These are phyloP conservation scores for Mesaphorura yosii DNA, from an alignment of 1,140 invertebrate genomes.

Conservation along the genomic window DNA sequence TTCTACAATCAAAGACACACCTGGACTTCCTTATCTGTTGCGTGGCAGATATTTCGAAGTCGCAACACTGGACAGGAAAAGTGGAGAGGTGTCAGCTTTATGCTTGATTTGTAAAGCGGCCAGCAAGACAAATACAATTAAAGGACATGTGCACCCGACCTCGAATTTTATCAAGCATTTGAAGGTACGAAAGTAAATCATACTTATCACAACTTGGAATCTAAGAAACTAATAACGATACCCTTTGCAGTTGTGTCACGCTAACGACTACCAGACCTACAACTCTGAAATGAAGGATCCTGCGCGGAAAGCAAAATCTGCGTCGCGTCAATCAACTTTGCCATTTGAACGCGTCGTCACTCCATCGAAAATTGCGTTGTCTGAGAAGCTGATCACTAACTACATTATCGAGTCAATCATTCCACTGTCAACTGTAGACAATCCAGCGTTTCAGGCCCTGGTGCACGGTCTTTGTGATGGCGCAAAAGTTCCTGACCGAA, in stretches of 20 bases:
- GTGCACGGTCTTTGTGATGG: neutral
- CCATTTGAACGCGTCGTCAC: neutral
- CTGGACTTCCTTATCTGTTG: neutral
- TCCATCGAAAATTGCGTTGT: neutral
- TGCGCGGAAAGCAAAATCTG: neutral
- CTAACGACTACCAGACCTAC: neutral
- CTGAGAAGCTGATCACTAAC: neutral
- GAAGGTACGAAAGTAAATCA: neutral
- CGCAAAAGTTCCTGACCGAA: neutral
- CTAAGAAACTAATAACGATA: neutral
- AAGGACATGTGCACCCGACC: neutral
- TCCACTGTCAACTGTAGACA: neutral
- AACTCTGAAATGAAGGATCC: neutral
- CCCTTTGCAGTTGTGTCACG: neutral
- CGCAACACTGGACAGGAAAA: neutral
- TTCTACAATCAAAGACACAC: neutral
- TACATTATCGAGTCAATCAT: neutral
- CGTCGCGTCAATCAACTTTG: neutral
- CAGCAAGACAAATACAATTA: neutral
- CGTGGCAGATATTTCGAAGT: neutral
- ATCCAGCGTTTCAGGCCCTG: neutral
- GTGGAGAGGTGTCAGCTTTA: neutral
- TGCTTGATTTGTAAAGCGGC: neutral
- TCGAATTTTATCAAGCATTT: neutral
- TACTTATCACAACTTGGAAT: neutral